Percentiles rank a stretch among this genome's conserved stretches.
Conservation (phyloP, 2,797 vertebrate species). For the Buceros bicornis region DNA sequence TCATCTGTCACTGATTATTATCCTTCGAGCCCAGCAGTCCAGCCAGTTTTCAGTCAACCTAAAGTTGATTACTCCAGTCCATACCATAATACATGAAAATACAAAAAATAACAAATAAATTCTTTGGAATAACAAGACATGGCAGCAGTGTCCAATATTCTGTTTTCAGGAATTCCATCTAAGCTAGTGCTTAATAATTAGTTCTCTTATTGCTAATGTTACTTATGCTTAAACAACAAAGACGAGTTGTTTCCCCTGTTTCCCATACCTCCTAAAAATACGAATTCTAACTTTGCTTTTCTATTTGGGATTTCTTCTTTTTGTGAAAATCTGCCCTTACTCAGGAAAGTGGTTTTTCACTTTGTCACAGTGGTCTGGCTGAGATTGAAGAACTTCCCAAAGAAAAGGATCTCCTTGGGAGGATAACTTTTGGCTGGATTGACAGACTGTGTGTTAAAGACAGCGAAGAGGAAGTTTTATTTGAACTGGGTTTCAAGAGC, state of each 20-base stretch:
- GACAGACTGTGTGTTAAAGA: not conserved
- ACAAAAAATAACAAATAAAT: not conserved
- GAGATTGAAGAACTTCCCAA: not conserved
- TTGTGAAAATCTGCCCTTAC: not conserved
- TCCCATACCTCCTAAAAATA: not conserved
- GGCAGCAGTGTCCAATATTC: not conserved
- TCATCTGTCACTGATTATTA: not conserved
- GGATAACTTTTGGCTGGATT: not conserved
- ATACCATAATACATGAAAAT: not conserved
- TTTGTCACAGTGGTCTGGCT: not conserved
- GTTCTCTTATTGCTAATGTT: not conserved
- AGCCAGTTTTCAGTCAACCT: not conserved
- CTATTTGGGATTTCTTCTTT: not conserved
- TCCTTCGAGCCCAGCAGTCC: not conserved
- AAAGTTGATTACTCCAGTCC: not conserved
- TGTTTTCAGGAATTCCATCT: not conserved
- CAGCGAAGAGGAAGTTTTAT: not conserved
- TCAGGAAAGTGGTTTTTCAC: not conserved
- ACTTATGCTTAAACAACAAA: not conserved
- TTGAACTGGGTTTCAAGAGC: not conserved
- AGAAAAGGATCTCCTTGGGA: not conserved
- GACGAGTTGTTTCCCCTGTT: not conserved
- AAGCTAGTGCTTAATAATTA: not conserved
- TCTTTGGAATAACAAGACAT: not conserved
- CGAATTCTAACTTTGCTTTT: not conserved